Evolutionary conservation across 2,888 invertebrate species (phyloP).

Genomic region (Pheosia tremula): DNA sequence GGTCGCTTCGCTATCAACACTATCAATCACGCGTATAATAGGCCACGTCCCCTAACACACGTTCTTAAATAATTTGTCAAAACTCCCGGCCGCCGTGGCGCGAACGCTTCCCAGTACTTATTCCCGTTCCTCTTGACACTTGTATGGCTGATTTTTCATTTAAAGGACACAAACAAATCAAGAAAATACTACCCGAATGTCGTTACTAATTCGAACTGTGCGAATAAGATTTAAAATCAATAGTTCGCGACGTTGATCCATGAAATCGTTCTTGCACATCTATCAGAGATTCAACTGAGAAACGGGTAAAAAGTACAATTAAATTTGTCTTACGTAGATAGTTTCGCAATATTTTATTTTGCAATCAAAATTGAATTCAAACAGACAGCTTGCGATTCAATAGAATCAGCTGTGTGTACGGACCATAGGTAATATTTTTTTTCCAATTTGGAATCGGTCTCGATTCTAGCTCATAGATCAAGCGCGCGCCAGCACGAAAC

Average conservation of each 20-base stretch:
- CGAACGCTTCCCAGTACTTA: constrained; percentile 57
- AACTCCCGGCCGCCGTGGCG: constrained; percentile 62
- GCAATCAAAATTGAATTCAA: constrained; percentile 18
- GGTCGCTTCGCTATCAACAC: constrained; percentile 62
- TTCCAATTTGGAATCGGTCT: constrained; percentile 64
- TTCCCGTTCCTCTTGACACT: constrained; percentile 60
- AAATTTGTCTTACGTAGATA: constrained; percentile 5
- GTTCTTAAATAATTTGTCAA: constrained; percentile 84
- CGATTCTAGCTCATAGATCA: constrained; percentile 74
- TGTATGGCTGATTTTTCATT: constrained; percentile 51
- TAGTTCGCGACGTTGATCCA: constrained; percentile 45
- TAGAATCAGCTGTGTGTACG: constrained; percentile 33
- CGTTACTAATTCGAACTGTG: constrained; percentile 17
- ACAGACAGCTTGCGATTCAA: constrained; percentile 31
- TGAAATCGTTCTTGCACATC: constrained; percentile 35
- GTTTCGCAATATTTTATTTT: constrained; percentile 14
- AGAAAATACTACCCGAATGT: constrained; percentile 13
- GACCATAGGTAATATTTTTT: constrained; percentile 49
- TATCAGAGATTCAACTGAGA: constrained; percentile 29
- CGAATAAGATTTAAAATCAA: constrained; percentile 15
- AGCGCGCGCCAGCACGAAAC: constrained; percentile 76
- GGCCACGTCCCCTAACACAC: constrained; percentile 76
- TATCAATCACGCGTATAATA: constrained; percentile 80
- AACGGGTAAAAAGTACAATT: not conserved
- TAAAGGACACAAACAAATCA: constrained; percentile 40